Evolutionary conservation across 2,113 vertebrate genomes (phyloP).

Genomic region (Pteropus alecto): DNA sequence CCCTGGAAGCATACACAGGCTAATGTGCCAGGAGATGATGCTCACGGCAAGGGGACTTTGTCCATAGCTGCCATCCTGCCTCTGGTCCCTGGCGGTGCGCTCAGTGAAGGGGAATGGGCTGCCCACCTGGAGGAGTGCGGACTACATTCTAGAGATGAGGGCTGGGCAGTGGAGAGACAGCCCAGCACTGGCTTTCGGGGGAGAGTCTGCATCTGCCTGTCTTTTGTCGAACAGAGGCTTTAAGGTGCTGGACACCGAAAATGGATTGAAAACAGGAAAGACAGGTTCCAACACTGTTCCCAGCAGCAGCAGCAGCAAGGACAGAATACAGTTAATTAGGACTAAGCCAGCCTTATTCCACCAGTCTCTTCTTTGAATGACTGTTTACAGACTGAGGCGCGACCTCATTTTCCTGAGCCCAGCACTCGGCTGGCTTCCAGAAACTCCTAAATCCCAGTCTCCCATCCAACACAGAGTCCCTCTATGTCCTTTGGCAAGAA

Average conservation of each 20-base stretch:
- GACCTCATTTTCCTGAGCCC: slow-evolving; percentile 11
- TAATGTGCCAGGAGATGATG: neutral
- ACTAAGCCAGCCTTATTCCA: neutral
- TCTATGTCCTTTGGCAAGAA: slow-evolving; percentile 43
- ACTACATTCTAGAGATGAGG: neutral
- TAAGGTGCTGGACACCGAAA: neutral
- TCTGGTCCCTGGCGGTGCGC: neutral
- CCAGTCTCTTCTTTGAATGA: neutral
- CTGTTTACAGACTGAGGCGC: neutral
- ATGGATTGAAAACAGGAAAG: neutral
- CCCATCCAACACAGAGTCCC: neutral
- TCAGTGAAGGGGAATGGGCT: neutral
- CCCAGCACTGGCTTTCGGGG: accelerated
- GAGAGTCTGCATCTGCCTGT: neutral
- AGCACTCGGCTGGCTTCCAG: neutral
- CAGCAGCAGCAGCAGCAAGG: neutral
- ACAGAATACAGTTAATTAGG: slow-evolving; percentile 22
- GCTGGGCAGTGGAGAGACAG: neutral
- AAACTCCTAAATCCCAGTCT: neutral
- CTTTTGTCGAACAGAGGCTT: neutral
- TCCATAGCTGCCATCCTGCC: neutral
- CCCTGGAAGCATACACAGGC: neutral
- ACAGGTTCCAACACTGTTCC: neutral
- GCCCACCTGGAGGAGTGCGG: neutral
- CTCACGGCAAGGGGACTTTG: neutral